Conservation (phyloP, 2,888 invertebrate species). For the Atethmia centrago region DNA sequence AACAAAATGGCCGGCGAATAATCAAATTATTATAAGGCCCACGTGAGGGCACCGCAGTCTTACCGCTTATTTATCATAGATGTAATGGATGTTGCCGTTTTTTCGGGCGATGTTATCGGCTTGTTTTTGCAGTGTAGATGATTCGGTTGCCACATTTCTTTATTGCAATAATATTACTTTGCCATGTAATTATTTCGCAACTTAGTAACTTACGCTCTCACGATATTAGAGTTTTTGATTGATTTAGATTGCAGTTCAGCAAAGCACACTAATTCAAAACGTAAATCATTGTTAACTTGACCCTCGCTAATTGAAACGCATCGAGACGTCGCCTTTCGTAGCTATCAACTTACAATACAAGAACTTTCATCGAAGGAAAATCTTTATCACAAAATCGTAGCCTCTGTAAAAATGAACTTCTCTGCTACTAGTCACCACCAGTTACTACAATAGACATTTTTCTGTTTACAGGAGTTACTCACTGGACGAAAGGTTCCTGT, state of each 20-base stretch:
- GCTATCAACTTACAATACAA: background rate
- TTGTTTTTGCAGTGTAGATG: slow-evolving; percentile 4
- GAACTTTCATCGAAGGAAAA: background rate
- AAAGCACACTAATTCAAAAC: background rate
- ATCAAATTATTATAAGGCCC: slow-evolving; percentile 82
- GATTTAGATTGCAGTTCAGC: background rate
- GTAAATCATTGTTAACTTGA: background rate
- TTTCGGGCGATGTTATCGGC: slow-evolving; percentile 54
- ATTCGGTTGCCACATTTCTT: background rate
- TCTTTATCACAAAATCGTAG: background rate
- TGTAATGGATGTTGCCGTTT: slow-evolving; percentile 77
- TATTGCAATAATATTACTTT: background rate
- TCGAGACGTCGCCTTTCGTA: background rate
- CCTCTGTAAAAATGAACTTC: background rate
- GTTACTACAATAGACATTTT: background rate
- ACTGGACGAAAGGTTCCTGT: slow-evolving; percentile 93
- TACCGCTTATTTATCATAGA: slow-evolving; percentile 80
- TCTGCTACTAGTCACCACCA: background rate
- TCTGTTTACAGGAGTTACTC: slow-evolving; percentile 92
- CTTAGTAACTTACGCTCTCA: background rate
- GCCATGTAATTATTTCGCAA: background rate
- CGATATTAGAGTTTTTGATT: background rate
- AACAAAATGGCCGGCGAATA: slow-evolving; percentile 76
- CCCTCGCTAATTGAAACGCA: background rate
- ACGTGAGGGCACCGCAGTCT: slow-evolving; percentile 79